phyloP scores from a whole-genome alignment of 1,140 invertebrate species.

The Lerema accius region DNA sequence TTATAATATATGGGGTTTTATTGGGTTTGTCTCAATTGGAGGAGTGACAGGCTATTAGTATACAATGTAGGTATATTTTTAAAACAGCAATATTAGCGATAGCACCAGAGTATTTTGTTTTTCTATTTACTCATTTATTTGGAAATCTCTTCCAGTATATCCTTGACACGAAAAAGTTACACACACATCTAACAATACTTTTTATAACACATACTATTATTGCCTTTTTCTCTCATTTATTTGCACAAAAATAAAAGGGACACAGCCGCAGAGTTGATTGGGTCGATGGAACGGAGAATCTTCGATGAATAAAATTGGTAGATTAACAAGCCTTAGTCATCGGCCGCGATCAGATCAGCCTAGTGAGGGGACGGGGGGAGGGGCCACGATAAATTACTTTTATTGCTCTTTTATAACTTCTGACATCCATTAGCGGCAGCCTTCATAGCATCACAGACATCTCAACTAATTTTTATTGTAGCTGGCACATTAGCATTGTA shows the following conservation, averaged over 20 bases:
- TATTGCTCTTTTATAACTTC: neutral
- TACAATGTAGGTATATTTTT: too few relatives aligned
- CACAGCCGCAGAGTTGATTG: conserved; percentile 34
- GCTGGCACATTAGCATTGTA: too few relatives aligned
- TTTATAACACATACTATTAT: conserved; percentile 9
- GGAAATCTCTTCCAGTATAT: too few relatives aligned
- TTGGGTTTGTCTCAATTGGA: too few relatives aligned
- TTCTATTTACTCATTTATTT: too few relatives aligned
- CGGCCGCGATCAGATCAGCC: conserved; percentile 60
- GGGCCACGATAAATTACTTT: conserved; percentile 4
- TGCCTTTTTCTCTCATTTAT: conserved; percentile 34
- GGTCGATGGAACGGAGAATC: conserved; percentile 44
- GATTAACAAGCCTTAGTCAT: conserved; percentile 74
- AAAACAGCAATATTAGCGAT: too few relatives aligned
- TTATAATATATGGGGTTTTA: too few relatives aligned
- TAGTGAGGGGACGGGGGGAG: conserved; percentile 43
- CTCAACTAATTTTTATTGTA: too few relatives aligned
- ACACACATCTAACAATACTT: conserved; percentile 7
- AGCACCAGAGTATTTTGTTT: too few relatives aligned
- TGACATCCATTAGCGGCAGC: neutral
- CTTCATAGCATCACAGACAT: too few relatives aligned
- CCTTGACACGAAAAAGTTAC: too few relatives aligned
- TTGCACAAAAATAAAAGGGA: conserved; percentile 39
- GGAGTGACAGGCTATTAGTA: too few relatives aligned
- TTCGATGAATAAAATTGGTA: conserved; percentile 75